Conservation (phyloP, 92 coral and sea anemone genomes). For the Heteractis magnifica region DNA sequence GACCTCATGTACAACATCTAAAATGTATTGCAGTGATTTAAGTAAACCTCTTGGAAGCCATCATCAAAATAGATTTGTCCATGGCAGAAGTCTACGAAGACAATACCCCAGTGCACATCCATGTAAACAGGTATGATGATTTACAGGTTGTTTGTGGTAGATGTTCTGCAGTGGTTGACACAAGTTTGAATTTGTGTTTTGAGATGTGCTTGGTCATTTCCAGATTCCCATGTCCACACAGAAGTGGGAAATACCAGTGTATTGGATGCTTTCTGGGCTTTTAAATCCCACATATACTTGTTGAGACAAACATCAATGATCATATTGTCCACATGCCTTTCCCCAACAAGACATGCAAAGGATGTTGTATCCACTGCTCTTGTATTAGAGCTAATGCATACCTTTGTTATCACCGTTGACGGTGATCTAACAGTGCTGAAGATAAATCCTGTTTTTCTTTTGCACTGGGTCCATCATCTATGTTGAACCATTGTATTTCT, state of each 20-base stretch:
- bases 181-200: not conserved
- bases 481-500: conserved; percentile 3
- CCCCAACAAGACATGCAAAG: conserved; percentile 7
- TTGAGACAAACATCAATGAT: conserved; percentile 6
- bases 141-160: not conserved
- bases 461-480: not conserved
- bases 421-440: conserved; percentile 14
- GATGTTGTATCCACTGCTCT: conserved; percentile 3
- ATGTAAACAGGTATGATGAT: conserved; percentile 12
- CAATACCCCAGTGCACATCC: conserved; percentile 18
- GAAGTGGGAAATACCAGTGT: conserved; percentile 13
- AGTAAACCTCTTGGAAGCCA: not conserved
- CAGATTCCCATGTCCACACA: conserved; percentile 1
- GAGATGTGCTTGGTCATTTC: not conserved
- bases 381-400: not conserved
- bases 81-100: not conserved
- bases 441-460: not conserved
- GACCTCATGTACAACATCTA: conserved; percentile 8
- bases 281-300: conserved; percentile 10
- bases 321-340: conserved; percentile 14
- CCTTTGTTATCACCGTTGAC: not conserved
- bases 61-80: conserved; percentile 5
- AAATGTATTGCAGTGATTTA: conserved; percentile 2
- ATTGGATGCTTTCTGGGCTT: not conserved
- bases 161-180: not conserved